These are phyloP conservation scores for Carposina sasakii DNA, from an alignment of 1,140 invertebrate genomes.

Conservation along the genomic window DNA sequence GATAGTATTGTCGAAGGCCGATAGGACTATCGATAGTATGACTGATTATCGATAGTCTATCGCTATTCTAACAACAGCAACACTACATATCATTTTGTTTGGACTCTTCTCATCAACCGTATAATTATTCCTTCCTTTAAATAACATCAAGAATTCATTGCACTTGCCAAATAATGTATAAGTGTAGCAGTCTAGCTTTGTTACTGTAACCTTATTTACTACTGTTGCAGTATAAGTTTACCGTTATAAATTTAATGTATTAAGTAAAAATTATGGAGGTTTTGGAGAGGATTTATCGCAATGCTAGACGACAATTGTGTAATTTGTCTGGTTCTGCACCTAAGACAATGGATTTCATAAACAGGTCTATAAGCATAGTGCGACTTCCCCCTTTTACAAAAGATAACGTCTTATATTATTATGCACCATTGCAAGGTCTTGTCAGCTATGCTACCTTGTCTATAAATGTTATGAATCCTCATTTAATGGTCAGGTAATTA, in stretches of 20 bases:
- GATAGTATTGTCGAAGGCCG: no score
- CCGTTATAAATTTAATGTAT: background rate
- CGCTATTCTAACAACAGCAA: no score
- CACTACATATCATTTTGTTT: no score
- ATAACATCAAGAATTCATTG: conserved; percentile 36
- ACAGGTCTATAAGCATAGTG: conserved; percentile 54
- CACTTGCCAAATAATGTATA: conserved; percentile 63
- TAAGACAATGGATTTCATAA: conserved; percentile 49
- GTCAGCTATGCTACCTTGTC: conserved; percentile 68
- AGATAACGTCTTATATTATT: conserved; percentile 68
- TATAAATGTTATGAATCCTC: conserved; percentile 68
- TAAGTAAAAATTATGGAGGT: conserved; percentile 47
- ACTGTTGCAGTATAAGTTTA: conserved; percentile 24
- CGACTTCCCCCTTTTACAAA: conserved; percentile 60
- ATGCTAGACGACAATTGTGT: conserved; percentile 36
- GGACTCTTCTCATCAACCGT: no score
- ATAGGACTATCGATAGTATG: no score
- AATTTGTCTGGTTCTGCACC: conserved; percentile 43
- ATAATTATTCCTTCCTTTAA: no score
- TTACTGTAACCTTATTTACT: conserved; percentile 39
- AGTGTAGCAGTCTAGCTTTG: no score
- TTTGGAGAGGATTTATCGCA: conserved; percentile 51
- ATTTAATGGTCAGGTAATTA: conserved; percentile 62
- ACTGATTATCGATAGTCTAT: no score
- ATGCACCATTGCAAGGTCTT: conserved; percentile 66